These are phyloP conservation scores for Acrossocheilus fasciatus DNA, from an alignment of 2,797 vertebrate species.

Conservation along the genomic window DNA sequence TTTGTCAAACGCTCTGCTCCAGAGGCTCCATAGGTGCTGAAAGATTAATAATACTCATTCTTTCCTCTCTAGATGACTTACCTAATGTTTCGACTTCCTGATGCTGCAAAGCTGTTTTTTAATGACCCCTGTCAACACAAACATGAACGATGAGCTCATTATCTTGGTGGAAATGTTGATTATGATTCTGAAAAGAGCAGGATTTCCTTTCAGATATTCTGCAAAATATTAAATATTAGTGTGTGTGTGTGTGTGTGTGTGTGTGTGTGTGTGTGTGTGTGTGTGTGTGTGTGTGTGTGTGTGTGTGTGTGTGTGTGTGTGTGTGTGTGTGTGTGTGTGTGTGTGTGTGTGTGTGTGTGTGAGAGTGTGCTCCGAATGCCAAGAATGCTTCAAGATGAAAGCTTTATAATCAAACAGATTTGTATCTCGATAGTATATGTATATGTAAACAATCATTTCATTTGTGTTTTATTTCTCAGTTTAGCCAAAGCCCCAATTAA, in stretches of 20 bases:
- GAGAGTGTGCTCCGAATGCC: neutral
- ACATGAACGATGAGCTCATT: neutral
- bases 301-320: neutral
- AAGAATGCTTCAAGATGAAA: neutral
- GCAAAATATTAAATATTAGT: neutral
- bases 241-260: neutral
- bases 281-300: neutral
- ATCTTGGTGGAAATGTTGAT: neutral
- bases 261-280: neutral
- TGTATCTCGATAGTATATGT: neutral
- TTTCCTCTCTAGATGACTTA: constrained; percentile 44
- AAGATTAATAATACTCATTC: constrained; percentile 44
- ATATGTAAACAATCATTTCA: neutral
- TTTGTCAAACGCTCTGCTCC: constrained; percentile 38
- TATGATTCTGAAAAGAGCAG: neutral
- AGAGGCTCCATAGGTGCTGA: constrained; percentile 26
- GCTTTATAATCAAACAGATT: neutral
- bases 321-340: neutral
- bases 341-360: neutral
- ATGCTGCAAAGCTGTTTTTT: constrained; percentile 31
- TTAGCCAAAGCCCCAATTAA: neutral
- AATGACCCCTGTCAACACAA: constrained; percentile 1
- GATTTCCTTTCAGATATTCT: neutral
- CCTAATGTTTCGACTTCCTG: constrained; percentile 49
- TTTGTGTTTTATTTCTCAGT: neutral